Conservation (phyloP, 2,797 vertebrate genomes). For the Fundulus diaphanus region DNA sequence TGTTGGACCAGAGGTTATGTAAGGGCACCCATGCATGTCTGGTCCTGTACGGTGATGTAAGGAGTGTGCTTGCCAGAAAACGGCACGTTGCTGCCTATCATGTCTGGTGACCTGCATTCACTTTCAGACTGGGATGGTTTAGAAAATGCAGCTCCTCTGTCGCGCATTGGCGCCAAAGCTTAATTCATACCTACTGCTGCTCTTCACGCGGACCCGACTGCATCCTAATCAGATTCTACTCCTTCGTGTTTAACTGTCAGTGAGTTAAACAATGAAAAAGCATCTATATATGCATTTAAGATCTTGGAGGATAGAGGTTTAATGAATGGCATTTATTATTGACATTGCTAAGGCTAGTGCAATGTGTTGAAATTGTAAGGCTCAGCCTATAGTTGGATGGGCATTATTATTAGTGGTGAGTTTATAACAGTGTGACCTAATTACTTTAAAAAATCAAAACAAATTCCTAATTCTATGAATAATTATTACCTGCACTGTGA, state of each 20-base stretch:
- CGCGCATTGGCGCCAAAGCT: background rate
- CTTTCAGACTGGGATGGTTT: background rate
- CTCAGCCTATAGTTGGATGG: background rate
- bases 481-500: background rate
- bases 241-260: too few species aligned
- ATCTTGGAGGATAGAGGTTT: too few species aligned
- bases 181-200: background rate
- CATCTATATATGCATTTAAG: too few species aligned
- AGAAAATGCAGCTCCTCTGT: background rate
- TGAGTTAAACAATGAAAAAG: background rate
- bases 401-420: background rate
- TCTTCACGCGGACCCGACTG: background rate
- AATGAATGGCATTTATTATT: background rate
- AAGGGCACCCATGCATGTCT: background rate
- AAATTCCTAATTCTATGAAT: background rate
- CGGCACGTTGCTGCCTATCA: too few species aligned
- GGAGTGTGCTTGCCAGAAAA: too few species aligned
- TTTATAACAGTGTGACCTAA: background rate
- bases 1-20: background rate
- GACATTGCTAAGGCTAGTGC: too few species aligned
- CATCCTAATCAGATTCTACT: background rate
- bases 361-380: background rate
- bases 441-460: background rate
- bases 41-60: too few species aligned
- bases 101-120: background rate